Percentiles rank a stretch among this genome's conserved stretches.
Conservation (phyloP, 2,888 invertebrate genomes). For the Meteorus cinctellus region DNA sequence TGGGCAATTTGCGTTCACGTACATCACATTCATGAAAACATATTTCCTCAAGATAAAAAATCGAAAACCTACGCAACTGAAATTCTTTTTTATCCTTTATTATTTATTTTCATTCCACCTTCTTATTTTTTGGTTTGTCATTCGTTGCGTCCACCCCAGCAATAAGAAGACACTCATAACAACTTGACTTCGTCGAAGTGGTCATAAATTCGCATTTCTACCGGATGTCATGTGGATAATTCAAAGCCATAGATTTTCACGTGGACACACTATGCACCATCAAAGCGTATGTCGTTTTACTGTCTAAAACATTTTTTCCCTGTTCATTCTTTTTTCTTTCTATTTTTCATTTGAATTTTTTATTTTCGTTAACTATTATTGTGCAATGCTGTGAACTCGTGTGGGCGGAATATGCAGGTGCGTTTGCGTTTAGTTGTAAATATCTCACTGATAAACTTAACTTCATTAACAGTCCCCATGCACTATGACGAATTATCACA, state of each 20-base stretch:
- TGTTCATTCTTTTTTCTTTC: constrained; percentile 6
- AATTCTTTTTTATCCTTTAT: neutral
- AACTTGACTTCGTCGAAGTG: constrained; percentile 12
- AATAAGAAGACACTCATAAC: constrained; percentile 24
- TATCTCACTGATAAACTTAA: neutral
- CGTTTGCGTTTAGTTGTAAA: constrained; percentile 10
- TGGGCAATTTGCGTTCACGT: neutral
- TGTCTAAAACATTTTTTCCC: neutral
- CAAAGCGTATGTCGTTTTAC: neutral
- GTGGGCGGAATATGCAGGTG: constrained; percentile 42
- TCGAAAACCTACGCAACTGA: constrained; percentile 21
- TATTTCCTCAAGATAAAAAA: neutral
- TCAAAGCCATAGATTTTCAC: constrained; percentile 34
- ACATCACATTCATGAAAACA: constrained; percentile 21
- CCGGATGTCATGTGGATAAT: constrained; percentile 8
- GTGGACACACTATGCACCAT: constrained; percentile 20
- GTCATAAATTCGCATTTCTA: constrained; percentile 7
- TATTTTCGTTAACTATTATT: constrained; percentile 19
- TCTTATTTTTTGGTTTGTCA: neutral
- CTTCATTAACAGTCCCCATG: neutral
- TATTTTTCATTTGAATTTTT: constrained; percentile 15
- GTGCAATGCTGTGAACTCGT: constrained; percentile 21
- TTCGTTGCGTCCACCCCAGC: constrained; percentile 13
- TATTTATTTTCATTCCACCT: neutral
- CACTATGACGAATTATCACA: neutral